A percentile compares a stretch with the other conserved stretches of the same genome.
These are phyloP conservation scores for Macroramphosus scolopax DNA, from an alignment of 2,797 vertebrate species.

Conservation along the genomic window DNA sequence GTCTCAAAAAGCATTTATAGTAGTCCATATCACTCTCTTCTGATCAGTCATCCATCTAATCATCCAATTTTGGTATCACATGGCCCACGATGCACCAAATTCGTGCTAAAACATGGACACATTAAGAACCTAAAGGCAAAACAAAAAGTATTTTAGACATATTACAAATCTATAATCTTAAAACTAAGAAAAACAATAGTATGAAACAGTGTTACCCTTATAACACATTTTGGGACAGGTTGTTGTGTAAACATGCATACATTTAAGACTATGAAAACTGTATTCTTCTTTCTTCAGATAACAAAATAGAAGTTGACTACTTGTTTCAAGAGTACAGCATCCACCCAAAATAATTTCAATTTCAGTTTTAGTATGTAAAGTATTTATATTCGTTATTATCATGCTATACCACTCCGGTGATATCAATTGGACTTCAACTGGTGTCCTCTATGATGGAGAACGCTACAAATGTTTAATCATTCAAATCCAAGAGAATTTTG, in stretches of 20 bases:
- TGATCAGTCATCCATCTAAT: conserved; percentile 29
- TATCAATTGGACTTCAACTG: too few relatives aligned
- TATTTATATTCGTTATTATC: background rate
- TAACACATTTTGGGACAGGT: too few relatives aligned
- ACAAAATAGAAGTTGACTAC: too few relatives aligned
- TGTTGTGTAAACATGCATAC: too few relatives aligned
- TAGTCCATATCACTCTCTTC: conserved; percentile 42
- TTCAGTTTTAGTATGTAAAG: background rate
- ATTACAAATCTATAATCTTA: conserved; percentile 3
- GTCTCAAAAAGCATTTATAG: conserved; percentile 46
- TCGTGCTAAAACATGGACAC: conserved; percentile 93
- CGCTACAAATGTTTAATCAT: too few relatives aligned
- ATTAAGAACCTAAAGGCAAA: conserved; percentile 87
- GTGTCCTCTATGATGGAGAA: too few relatives aligned
- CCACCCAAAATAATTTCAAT: background rate
- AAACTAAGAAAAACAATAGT: background rate
- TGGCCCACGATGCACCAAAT: conserved; percentile 73
- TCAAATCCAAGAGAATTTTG: too few relatives aligned
- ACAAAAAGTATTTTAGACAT: background rate
- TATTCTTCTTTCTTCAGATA: too few relatives aligned
- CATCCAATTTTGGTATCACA: conserved; percentile 49
- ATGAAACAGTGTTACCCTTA: too few relatives aligned
- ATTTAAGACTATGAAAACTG: too few relatives aligned
- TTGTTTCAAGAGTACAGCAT: background rate
- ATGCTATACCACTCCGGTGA: too few relatives aligned